Evolutionary conservation across 2,888 invertebrate species (phyloP), one percentile per base, ranked within the genome.

Genomic region (Timema podura): DNA sequence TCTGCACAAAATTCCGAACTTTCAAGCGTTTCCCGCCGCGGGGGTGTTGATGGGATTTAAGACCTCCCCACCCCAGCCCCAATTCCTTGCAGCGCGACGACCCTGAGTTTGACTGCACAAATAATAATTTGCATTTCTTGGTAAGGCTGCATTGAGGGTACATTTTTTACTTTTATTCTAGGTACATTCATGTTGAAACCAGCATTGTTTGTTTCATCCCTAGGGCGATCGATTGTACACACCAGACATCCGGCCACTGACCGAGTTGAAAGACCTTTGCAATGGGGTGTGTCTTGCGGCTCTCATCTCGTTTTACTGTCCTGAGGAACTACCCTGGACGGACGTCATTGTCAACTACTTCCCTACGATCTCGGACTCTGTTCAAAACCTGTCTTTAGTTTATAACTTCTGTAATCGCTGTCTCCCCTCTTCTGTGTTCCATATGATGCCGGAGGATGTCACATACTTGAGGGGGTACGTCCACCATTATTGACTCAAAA

Each of bases 361-460:
- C 81, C 87, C 92, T 54, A 91, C 91, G 72, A 90, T 93, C 72
- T 92, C 93, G 75, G 96, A 96, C 83, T 95, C 94, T 76, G 86
- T 96, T 76, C 92, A 95, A 83, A 97, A 97, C 84, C 88, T 97
- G 68, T 88, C 91, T 81, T 86, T 96, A 79, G 92, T 97, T 74
- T 88, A 91, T 81, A 88, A 91, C 79, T 96, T 97, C 85, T 96
- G 95, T 80, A 85, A 87, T 78, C 87, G 88, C 78, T 88, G 91
- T 81, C 86, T 96, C 81, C 95, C 96, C 77, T 90, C 91, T 80
- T 89, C 92, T 78, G 91, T 94, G 80, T 96, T 95, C 85, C 95
- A 96, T 82, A 91, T 97, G 88, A 88, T 91, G 82, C 93, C 95
- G n/a, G 96, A 97, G 82, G 97, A 98, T 82, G 90, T 97, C 76